phyloP scores from a whole-genome alignment of 2,113 vertebrate species.

The Eublepharis macularius region DNA sequence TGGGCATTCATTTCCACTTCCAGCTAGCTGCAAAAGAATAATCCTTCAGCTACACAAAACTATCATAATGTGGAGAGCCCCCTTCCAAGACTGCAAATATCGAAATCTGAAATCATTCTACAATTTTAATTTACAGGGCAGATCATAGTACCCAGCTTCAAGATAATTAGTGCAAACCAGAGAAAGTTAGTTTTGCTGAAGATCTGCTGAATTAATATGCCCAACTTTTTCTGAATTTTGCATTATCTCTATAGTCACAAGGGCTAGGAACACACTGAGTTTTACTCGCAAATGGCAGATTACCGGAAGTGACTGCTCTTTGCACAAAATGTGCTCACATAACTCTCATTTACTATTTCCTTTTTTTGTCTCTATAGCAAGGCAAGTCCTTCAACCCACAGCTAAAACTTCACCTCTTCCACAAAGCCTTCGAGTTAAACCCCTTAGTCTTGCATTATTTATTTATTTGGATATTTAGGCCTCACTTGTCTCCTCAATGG shows the following conservation, averaged over 20 bases:
- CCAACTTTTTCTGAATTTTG: not conserved
- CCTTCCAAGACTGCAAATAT: not conserved
- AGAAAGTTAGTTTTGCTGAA: not conserved
- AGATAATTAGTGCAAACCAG: not conserved
- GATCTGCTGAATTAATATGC: not conserved
- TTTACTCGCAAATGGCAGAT: not conserved
- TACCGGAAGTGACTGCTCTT: not conserved
- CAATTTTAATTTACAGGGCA: not conserved
- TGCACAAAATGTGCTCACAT: too few relatives aligned
- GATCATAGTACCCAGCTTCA: not conserved
- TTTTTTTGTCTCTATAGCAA: not conserved
- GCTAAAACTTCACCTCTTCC: not conserved
- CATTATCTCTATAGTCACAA: not conserved
- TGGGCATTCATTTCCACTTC: too few relatives aligned
- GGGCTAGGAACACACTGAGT: not conserved
- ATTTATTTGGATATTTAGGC: too few relatives aligned
- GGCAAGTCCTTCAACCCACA: too few relatives aligned
- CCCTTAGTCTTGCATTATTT: not conserved
- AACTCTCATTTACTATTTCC: not conserved
- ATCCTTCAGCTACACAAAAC: too few relatives aligned
- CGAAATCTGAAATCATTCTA: not conserved
- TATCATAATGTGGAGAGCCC: too few relatives aligned
- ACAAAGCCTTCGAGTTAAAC: not conserved
- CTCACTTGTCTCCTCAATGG: too few relatives aligned
- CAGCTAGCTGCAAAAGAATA: too few relatives aligned